Evolutionary conservation across 2,797 vertebrate species (phyloP).

Genomic region (Microctenopoma stevenorrisi): DNA sequence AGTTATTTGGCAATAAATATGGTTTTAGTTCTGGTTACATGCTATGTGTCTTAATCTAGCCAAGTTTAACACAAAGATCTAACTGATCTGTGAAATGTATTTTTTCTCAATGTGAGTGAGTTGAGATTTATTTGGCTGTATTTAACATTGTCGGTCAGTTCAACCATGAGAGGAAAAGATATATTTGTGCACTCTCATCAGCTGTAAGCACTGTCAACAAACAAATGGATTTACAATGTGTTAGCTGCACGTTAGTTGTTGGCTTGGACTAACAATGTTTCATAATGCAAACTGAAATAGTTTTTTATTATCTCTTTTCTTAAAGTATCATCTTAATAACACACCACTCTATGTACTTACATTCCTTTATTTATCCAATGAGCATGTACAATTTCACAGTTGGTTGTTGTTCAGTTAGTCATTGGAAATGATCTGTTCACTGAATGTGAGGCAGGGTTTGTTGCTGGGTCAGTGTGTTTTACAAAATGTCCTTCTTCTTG

Average conservation of each 20-base stretch:
- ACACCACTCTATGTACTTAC: slow-evolving; percentile 23
- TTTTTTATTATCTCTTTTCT: slow-evolving; percentile 30
- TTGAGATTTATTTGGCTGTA: slow-evolving; percentile 18
- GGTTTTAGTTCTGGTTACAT: background rate
- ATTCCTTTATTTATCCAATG: slow-evolving; percentile 29
- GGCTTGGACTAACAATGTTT: slow-evolving; percentile 19
- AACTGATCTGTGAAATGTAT: slow-evolving; percentile 39
- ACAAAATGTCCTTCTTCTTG: slow-evolving; percentile 73
- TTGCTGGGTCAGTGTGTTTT: slow-evolving; percentile 72
- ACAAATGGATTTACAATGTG: slow-evolving; percentile 11
- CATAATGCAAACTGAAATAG: slow-evolving; percentile 15
- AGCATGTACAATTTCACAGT: slow-evolving; percentile 59
- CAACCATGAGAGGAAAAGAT: slow-evolving; percentile 4
- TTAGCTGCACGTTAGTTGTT: slow-evolving; percentile 30
- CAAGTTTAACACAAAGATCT: slow-evolving; percentile 6
- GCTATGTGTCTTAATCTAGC: background rate
- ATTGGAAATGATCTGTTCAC: slow-evolving; percentile 41
- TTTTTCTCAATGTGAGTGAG: slow-evolving; percentile 23
- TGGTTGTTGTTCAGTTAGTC: slow-evolving; percentile 43
- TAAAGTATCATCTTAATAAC: slow-evolving; percentile 50
- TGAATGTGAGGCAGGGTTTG: slow-evolving; percentile 73
- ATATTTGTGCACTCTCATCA: slow-evolving; percentile 34
- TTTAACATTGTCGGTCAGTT: slow-evolving; percentile 16
- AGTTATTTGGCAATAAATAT: background rate
- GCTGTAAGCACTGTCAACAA: slow-evolving; percentile 21